Base-by-base conservation (phyloP, 2,888 invertebrate species). In the Habroteleia sp. region DNA sequence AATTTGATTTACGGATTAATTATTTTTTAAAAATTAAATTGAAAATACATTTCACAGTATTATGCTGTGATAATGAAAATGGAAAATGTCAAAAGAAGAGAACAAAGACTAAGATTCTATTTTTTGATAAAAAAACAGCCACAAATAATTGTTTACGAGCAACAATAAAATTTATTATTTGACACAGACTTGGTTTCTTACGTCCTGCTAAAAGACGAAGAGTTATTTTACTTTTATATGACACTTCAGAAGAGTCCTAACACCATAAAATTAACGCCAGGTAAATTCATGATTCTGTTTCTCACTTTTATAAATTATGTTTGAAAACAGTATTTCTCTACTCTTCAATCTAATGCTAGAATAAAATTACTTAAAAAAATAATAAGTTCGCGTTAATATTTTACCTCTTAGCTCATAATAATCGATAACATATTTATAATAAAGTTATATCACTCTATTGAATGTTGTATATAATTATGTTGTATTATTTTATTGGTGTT, bases 171-270 rank as follows among this genome's bases (percentile, higher is more conserved):
- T 42, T 42, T 25, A 25, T 23, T 11, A 5, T 11, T 8, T 13
- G 8, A 27, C 42, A 14, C 25, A 10, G 27, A 42, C 25, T 42
- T 27, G 27, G 11, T 42, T 42, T 42, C 5, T 42, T 14, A 13
- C 14, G 42, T 27, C 5, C 27, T 20, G 23, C 27, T 42, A 27
- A 27, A 42, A 13, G 14, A 23, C 27, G 23, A 16, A 42, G 8
- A 42, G 42, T 42, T 27, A 42, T 42, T 42, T 27, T 27, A 14
- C 23, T 13, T 42, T 42, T 27, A 42, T 27, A 27, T 7, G 11
- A 8, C 27, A 3, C 7, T 42, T 42, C 13, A 14, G 27, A 42
- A 42, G 25, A 13, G 27, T n/a, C 3, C 7, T 6, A 42, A 27
- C 10, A 14, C 8, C 13, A 13, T 42, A 13, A 42, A 27, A 42